Evolutionary conservation across 2,888 invertebrate genomes (phyloP), one percentile per base, ranked within the genome.

Genomic region (Camponotus fellah): DNA sequence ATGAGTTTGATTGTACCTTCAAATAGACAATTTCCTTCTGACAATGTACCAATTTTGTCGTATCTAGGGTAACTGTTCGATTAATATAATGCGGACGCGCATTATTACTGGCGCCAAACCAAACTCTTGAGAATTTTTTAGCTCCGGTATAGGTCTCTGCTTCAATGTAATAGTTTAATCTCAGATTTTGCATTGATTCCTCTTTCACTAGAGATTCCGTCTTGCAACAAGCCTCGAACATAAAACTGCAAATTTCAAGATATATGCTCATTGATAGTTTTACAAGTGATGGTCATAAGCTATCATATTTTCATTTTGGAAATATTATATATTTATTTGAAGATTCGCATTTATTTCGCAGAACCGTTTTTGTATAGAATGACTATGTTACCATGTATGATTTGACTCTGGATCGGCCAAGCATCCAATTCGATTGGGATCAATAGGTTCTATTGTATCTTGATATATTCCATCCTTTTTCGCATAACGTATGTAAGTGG

Each of bases 201-300:
- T 94, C 92, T 84, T 95, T 96, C 6, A 95, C 96, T 49, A 96
- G 95, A 0, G 97, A 96, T 90, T 96, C 96, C 69, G 98, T 97
- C 85, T 96, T 96, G 92, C 98, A 98, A 93, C 99, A 99, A 0
- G 98, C 97, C 95, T 97, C 96, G 92, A 99, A 98, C 17, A 97
- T 96, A 92, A 97, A 97, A 92, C 97, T 97, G 91, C 93, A 90
- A 88, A 62, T 34, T 60, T 74, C 40, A 14, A 12, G 0, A 21
- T n/a, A n/a, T 40, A 37, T n/a, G 0, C 1, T 53, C 53, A 53
- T 8, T 46, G 17, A 46, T 46, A 46, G 17, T 46, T 46, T 46
- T 5, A 17, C 46, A 46, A 46, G 17, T 17, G 5, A 46, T 10
- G 4, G 17, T 4, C 17, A 17, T 17, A 5, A 46, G 46, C 5